A percentile compares a stretch with the other conserved stretches of the same genome.
Evolutionary conservation across 2,113 vertebrate genomes (phyloP).

Genomic region (Delphinapterus leucas): DNA sequence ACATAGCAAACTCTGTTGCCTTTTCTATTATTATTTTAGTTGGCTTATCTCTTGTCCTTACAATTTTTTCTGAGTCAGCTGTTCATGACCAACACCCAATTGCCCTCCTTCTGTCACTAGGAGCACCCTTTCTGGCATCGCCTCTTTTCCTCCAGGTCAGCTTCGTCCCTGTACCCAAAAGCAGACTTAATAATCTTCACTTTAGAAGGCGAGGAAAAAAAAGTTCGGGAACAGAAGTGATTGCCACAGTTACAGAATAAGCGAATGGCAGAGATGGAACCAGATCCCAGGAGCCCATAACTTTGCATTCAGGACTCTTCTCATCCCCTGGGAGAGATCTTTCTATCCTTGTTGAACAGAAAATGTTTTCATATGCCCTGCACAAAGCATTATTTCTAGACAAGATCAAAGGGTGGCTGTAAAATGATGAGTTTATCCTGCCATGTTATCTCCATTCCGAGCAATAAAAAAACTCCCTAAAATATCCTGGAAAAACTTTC

Average conservation of each 20-base stretch:
- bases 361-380: neutral
- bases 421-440: neutral
- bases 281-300: neutral
- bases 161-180: neutral
- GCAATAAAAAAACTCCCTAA: neutral
- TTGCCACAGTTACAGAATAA: neutral
- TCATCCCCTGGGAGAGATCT: neutral
- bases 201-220: neutral
- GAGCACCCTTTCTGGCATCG: neutral
- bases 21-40: neutral
- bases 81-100: neutral
- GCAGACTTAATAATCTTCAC: neutral
- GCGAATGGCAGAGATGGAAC: neutral
- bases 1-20: neutral
- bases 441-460: neutral
- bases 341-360: neutral
- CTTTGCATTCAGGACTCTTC: neutral
- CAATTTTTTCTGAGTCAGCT: neutral
- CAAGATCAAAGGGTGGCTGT: neutral
- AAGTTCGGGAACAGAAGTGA: neutral
- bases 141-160: neutral
- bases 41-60: neutral
- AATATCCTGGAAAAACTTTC: neutral
- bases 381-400: slow-evolving; percentile 13
- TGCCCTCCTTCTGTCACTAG: neutral